Base-by-base conservation (phyloP, 1,140 invertebrate species). In the Drosophila repleta region DNA sequence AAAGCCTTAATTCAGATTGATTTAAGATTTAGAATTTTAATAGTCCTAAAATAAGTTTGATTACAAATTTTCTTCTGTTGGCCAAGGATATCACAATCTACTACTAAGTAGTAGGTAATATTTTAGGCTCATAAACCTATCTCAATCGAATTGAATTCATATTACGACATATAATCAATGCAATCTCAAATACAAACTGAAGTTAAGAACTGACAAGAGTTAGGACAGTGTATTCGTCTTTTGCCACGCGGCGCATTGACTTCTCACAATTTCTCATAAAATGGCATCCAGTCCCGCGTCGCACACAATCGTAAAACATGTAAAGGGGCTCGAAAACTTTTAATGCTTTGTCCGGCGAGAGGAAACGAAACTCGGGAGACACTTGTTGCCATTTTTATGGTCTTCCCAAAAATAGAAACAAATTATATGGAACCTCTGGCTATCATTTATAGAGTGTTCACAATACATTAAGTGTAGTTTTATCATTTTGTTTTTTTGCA, bases 331-430 rank as follows among this genome's bases (percentile, higher is more conserved):
- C 63, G 55, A 72, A 67, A 32, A 64, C 55, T 74, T 82, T 61
- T 82, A 66, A 65, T 66, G 55, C 58, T 74, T 49, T 65, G 52
- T 29, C 57, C 55, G 43, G 6, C 66, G 41, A 49, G 35, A 70
- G 71, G 56, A 70, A 76, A 76, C 75, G 55, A 75, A 67, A 79
- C 74, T 67, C 83, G 64, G 66, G 39, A 57, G 39, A 62, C 46
- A 77, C 74, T 68, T 68, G 74, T 67, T 72, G 69, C 67, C 61
- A 56, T 65, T 70, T 70, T 57, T 70, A 65, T 65, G 43, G 52
- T 43, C 15, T 52, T 2, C 45, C 45, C 15, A 57, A 57, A 66
- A 71, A 18, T 2, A 45, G 15, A 4, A 45, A 45, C 3, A 11
- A 45, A 45, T 11, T 29, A 51, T n/a, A 51, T 51, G 21, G 39